Conservation (phyloP, 2,797 vertebrate species). For the Gallinago stenura region DNA sequence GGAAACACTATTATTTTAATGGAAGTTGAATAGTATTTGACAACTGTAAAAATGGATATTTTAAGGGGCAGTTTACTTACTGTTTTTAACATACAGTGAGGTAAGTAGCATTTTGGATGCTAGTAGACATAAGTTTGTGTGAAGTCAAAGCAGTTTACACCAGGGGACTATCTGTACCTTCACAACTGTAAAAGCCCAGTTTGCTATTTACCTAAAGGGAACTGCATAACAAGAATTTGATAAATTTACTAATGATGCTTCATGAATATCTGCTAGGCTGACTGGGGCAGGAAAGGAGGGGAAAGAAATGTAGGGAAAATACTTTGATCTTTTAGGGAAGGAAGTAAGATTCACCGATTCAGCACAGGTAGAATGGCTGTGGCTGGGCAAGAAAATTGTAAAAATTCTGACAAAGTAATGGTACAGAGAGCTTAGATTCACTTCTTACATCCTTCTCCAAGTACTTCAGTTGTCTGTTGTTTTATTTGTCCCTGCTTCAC, state of each 20-base stretch:
- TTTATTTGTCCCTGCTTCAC: not conserved
- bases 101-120: not conserved
- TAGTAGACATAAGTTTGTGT: not conserved
- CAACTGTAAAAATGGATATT: not conserved
- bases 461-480: not conserved
- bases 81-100: not conserved
- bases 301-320: not conserved
- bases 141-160: not conserved
- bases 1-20: not conserved
- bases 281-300: not conserved
- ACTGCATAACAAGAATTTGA: not conserved
- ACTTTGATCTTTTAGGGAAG: not conserved
- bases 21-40: not conserved
- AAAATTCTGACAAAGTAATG: not conserved
- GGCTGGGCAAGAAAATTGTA: not conserved
- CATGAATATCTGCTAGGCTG: not conserved
- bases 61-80: not conserved
- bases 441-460: not conserved
- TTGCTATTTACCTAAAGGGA: not conserved
- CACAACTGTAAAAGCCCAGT: not conserved
- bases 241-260: not conserved
- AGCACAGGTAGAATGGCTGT: not conserved
- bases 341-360: not conserved
- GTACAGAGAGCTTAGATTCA: not conserved
- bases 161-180: not conserved